Percentiles rank a stretch among this genome's conserved stretches.
phyloP scores from a whole-genome alignment of 37 sponge, comb jelly and placozoan species.

The Diacarnus erythraeanus region DNA sequence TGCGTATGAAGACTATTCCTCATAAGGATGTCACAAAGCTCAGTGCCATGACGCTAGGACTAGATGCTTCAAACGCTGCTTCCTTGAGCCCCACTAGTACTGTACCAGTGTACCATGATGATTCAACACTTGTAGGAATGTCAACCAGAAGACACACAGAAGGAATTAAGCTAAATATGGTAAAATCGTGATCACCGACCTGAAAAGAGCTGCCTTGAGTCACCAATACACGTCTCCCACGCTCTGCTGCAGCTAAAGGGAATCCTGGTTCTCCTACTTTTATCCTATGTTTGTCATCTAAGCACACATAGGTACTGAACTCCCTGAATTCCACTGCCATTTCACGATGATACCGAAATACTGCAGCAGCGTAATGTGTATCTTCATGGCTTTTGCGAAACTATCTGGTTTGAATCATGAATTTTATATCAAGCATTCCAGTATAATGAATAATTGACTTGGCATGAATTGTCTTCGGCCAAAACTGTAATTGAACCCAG shows the following conservation, averaged over 20 bases:
- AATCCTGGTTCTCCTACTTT: slow-evolving; percentile 56
- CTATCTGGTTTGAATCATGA: slow-evolving; percentile 46
- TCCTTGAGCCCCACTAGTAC: slow-evolving; percentile 51
- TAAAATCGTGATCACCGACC: slow-evolving; percentile 62
- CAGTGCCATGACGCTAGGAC: slow-evolving; percentile 57
- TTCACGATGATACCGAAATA: slow-evolving; percentile 47
- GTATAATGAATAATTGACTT: slow-evolving; percentile 44
- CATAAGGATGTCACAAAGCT: slow-evolving; percentile 7
- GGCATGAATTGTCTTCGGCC: slow-evolving; percentile 33
- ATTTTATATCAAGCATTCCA: slow-evolving; percentile 34
- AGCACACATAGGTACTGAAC: slow-evolving; percentile 14
- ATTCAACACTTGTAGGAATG: slow-evolving; percentile 41
- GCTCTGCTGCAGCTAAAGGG: slow-evolving; percentile 65
- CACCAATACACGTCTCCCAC: slow-evolving; percentile 23
- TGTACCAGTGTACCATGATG: slow-evolving; percentile 40
- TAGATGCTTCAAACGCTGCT: slow-evolving; percentile 49
- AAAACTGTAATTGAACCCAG: slow-evolving; percentile 53
- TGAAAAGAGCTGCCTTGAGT: slow-evolving; percentile 7
- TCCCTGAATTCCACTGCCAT: slow-evolving; percentile 24
- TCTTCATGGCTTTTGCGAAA: slow-evolving; percentile 29
- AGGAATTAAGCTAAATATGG: slow-evolving; percentile 42
- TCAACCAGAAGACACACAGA: slow-evolving; percentile 40
- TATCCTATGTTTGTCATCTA: slow-evolving; percentile 49
- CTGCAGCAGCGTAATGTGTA: slow-evolving; percentile 49
- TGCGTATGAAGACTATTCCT: not conserved